Percentiles rank a stretch among this genome's conserved stretches.
These are phyloP conservation scores for Aphrophora alni DNA, from an alignment of 2,888 invertebrate genomes.

Conservation along the genomic window DNA sequence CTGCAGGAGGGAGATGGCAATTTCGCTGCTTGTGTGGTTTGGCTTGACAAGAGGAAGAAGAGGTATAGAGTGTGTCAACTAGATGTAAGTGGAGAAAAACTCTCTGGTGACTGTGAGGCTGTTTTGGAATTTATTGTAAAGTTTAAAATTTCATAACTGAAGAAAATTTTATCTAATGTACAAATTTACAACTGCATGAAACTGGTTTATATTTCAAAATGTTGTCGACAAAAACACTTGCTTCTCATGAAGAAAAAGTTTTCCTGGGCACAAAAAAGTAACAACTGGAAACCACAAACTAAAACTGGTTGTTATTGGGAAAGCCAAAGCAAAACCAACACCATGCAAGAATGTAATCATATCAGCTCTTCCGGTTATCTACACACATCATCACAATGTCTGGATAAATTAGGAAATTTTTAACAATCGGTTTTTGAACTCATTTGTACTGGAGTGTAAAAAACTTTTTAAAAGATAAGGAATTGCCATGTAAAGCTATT, in stretches of 20 bases:
- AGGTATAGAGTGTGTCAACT: neutral
- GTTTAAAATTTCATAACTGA: neutral
- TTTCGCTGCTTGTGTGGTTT: too few relatives aligned
- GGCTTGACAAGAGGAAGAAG: neutral
- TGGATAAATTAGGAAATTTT: too few relatives aligned
- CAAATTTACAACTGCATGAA: neutral
- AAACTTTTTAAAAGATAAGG: neutral
- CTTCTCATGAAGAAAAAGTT: neutral
- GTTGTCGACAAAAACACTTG: neutral
- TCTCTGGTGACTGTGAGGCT: too few relatives aligned
- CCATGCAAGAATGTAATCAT: neutral
- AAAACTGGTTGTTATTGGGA: neutral
- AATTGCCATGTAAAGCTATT: neutral
- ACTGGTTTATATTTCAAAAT: neutral
- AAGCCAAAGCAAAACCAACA: too few relatives aligned
- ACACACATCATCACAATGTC: neutral
- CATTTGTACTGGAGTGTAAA: neutral
- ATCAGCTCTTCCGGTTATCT: neutral
- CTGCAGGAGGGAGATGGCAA: too few relatives aligned
- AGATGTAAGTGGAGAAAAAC: neutral
- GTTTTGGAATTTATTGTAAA: neutral
- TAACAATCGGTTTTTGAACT: too few relatives aligned
- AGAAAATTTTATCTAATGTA: neutral
- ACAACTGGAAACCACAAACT: neutral
- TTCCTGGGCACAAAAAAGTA: neutral